Base-by-base conservation (phyloP, 2,888 invertebrate genomes). In the Drosophila tripunctata region DNA sequence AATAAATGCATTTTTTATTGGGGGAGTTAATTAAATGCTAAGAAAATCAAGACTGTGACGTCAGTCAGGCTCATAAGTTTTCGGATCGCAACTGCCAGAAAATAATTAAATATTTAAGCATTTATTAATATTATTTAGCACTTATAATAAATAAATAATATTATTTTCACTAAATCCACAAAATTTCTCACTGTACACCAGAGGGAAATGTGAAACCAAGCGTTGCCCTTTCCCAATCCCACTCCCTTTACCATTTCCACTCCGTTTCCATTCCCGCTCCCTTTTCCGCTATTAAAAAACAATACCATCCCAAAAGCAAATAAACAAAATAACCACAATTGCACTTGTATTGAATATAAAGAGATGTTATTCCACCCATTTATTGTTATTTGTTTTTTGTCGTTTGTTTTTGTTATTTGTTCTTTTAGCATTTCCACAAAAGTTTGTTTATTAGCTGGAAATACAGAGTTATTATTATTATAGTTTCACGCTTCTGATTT, bases 151-250 rank as follows among this genome's bases (percentile, higher is more conserved):
- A 27, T 8, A 24, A 10, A 27, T 8, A 27, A 6, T 27, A 8
- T 27, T 27, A 10, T 3, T 27, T 10, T 3, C 4, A 10, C 27
- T 27, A 27, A 10, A 27, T 10, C 10, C 10, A 27, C 27, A 8
- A 10, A 27, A 27, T 27, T 27, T 27, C 27, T 27, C 27, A 27
- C 10, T 27, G 27, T 27, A 10, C 27, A 51, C 40, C 5, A 22
- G 7, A 10, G 41, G 67, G 88, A 83, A 88, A 87, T 87, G 88
- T 87, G 89, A 87, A 87, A 79, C 87, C 84, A 87, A 81, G 79
- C 89, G 88, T 85, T 77, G 78, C 81, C 61, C 33, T 55, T 50
- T 38, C n/a, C 47, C 21, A 6, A 2, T 21, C 6, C 41, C 22
- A 3, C n/a, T 14, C 6, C 7, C n/a, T 5, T 19, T 17, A 7